A percentile compares a stretch with the other conserved stretches of the same genome.
Evolutionary conservation across 1,140 invertebrate species (phyloP).

Genomic region (Radopholus similis): DNA sequence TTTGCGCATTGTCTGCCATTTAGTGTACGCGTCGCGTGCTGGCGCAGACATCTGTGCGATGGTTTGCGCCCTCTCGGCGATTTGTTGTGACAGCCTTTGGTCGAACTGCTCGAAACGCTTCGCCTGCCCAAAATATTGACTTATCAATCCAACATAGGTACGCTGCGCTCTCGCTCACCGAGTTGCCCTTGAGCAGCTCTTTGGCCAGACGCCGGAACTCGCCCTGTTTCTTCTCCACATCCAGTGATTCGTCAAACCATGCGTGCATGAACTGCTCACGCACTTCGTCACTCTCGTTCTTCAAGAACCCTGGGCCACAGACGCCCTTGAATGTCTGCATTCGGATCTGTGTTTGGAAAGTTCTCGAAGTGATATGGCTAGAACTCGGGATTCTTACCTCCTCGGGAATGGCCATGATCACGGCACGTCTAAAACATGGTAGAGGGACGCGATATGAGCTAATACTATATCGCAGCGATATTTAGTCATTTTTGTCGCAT

Average conservation of each 20-base stretch:
- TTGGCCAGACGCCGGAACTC: constrained; percentile 45
- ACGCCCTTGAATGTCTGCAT: constrained; percentile 48
- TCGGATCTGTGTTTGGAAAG: background rate
- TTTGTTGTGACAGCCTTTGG: constrained; percentile 31
- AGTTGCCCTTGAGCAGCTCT: constrained; percentile 7
- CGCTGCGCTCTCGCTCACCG: background rate
- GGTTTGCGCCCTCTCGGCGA: constrained; percentile 30
- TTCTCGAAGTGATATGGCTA: background rate
- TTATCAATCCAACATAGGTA: background rate
- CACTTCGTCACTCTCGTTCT: constrained; percentile 41
- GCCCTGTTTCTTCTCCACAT: constrained; percentile 50
- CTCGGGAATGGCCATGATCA: constrained; percentile 16
- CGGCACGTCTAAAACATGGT: constrained; percentile 1
- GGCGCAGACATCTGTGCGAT: constrained; percentile 74
- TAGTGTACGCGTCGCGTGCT: constrained; percentile 78
- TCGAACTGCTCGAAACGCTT: constrained; percentile 8
- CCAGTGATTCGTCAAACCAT: constrained; percentile 51
- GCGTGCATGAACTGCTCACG: constrained; percentile 48
- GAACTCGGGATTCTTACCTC: background rate
- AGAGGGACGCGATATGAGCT: background rate
- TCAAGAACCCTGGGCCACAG: constrained; percentile 52
- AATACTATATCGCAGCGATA: too few relatives aligned
- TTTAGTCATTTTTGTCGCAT: too few relatives aligned
- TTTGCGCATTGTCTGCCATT: constrained; percentile 50
- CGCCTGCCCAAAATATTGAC: background rate